Conservation (phyloP, 2,888 invertebrate species). For the Stramonita haemastoma region DNA sequence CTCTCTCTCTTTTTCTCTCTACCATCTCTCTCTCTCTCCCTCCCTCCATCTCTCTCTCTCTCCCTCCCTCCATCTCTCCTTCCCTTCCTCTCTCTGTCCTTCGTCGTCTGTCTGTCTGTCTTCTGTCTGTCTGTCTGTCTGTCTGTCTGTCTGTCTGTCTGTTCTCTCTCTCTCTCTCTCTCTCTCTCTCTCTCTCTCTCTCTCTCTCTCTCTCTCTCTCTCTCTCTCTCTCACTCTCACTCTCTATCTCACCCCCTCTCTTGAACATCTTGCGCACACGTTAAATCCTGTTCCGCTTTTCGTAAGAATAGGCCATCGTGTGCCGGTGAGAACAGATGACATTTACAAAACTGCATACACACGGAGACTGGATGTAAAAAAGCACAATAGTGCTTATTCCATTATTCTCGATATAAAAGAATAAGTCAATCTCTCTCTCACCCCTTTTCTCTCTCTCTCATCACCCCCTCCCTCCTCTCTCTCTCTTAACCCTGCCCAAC, state of each 20-base stretch:
- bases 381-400: too few relatives aligned
- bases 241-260: neutral
- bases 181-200: neutral
- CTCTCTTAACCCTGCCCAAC: neutral
- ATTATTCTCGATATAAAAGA: too few relatives aligned
- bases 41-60: neutral
- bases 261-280: too few relatives aligned
- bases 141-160: neutral
- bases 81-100: neutral
- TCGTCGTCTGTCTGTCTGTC: neutral
- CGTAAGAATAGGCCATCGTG: too few relatives aligned
- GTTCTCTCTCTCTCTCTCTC: neutral
- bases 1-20: neutral
- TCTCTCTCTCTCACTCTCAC: neutral
- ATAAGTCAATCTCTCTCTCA: too few relatives aligned
- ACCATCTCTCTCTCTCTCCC: neutral
- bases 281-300: too few relatives aligned
- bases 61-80: neutral
- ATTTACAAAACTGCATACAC: too few relatives aligned
- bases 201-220: neutral
- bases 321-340: too few relatives aligned
- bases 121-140: neutral
- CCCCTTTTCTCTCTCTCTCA: constrained; percentile 3
- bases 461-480: neutral
- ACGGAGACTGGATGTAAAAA: too few relatives aligned